Conservation (phyloP, 2,888 invertebrate genomes). For the Therioaphis trifolii region DNA sequence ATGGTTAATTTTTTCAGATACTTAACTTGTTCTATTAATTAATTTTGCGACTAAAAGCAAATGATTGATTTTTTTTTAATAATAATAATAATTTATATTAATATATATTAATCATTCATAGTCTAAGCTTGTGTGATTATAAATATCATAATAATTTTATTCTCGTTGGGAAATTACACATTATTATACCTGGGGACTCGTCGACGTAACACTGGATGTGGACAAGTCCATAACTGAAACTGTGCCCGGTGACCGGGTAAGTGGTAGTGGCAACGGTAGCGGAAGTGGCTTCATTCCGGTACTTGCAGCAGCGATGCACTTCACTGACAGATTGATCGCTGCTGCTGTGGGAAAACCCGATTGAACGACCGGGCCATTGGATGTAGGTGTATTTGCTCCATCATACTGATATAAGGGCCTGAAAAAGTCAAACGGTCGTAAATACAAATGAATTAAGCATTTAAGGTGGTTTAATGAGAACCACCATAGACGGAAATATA, state of each 20-base stretch:
- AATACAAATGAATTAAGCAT: too few relatives aligned
- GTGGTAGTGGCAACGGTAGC: constrained; percentile 63
- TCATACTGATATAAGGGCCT: constrained; percentile 88
- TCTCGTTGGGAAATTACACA: too few relatives aligned
- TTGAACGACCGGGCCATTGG: constrained; percentile 63
- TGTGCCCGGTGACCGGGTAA: constrained; percentile 62
- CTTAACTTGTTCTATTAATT: too few relatives aligned
- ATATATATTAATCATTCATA: too few relatives aligned
- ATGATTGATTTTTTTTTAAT: too few relatives aligned
- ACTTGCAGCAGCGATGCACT: constrained; percentile 76
- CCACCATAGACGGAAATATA: too few relatives aligned
- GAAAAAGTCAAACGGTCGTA: neutral
- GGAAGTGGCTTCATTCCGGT: constrained; percentile 60
- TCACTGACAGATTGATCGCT: constrained; percentile 86
- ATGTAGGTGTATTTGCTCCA: constrained; percentile 66
- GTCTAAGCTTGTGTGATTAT: too few relatives aligned
- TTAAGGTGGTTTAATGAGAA: too few relatives aligned
- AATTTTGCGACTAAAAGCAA: too few relatives aligned
- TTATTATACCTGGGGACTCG: constrained; percentile 80
- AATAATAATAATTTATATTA: too few relatives aligned
- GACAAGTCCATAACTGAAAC: constrained; percentile 82
- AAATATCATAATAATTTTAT: too few relatives aligned
- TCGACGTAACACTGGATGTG: constrained; percentile 84
- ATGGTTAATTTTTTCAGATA: too few relatives aligned
- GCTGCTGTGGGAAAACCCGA: constrained; percentile 66